These are phyloP conservation scores for Cepaea hortensis DNA, from an alignment of 2,888 invertebrate species.

Conservation along the genomic window DNA sequence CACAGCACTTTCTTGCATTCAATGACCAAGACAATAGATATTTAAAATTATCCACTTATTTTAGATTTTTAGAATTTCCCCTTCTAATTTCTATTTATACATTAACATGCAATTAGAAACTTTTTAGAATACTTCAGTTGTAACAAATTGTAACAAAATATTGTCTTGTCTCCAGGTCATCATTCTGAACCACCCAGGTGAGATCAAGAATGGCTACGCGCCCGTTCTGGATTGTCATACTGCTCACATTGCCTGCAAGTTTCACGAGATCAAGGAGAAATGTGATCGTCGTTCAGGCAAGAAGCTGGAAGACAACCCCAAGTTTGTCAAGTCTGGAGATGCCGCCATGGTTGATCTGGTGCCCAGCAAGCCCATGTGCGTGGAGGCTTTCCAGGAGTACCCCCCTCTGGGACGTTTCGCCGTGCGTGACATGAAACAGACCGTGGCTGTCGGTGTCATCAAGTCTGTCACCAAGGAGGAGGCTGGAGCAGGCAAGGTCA, in stretches of 20 bases:
- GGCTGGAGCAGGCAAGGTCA: constrained; percentile 91
- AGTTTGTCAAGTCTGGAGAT: constrained; percentile 96
- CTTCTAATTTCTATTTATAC: too few species aligned
- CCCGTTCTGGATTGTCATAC: constrained; percentile 37
- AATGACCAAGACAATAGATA: too few species aligned
- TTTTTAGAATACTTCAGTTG: too few species aligned
- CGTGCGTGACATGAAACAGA: constrained; percentile 99
- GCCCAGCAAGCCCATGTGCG: constrained; percentile 98
- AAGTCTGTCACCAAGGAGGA: constrained; percentile 89
- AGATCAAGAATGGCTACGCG: constrained; percentile 88
- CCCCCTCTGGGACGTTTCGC: constrained; percentile 94
- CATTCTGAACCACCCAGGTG: constrained; percentile 99
- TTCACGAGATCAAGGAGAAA: constrained; percentile 98
- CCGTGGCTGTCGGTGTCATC: constrained; percentile 98
- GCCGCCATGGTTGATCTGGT: constrained; percentile 95
- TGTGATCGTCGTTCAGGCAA: constrained; percentile 98
- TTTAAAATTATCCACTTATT: too few species aligned
- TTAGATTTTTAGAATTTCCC: too few species aligned
- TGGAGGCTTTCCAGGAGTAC: constrained; percentile 98
- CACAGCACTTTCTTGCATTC: too few species aligned
- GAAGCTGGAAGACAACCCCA: constrained; percentile 82
- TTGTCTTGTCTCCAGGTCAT: constrained; percentile 82
- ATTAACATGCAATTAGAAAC: too few species aligned
- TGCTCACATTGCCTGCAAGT: constrained; percentile 98
- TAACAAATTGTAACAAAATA: too few species aligned